Evolutionary conservation across 2,113 vertebrate genomes (phyloP), one percentile per base, ranked within the genome.

Genomic region (Cryptotis parvus): DNA sequence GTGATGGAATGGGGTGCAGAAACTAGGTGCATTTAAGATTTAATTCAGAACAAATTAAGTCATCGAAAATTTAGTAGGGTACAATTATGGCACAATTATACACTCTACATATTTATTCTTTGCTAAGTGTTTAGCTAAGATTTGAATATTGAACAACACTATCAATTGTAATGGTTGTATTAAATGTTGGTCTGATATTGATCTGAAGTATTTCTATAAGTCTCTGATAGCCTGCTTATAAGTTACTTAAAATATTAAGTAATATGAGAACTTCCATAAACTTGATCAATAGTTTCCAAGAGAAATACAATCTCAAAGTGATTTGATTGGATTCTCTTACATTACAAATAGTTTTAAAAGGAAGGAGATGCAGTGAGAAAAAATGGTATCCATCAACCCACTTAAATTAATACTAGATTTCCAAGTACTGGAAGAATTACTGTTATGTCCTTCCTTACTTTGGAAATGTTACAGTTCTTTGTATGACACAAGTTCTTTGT

Each of bases 381-480:
- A 78, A 43, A 83, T 81, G 63, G 9, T 37, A 87, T 79, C 86
- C 81, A 43, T 45, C 90, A 88, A 96, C 92, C 92, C 87, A 93
- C 94, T 93, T 94, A 96, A 83, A 95, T 93, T 85, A 92, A 86
- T 61, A 72, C 81, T 92, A 24, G 94, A 94, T 92, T 95, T 95
- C 89, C 35, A 82, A 92, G 49, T 70, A 63, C n/a, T 24, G 93
- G 94, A 95, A 89, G 88, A 90, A 84, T 91, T 96, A 89, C 87
- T 97, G 92, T 95, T 78, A 89, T 90, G 69, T 69, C 93, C 93
- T 96, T 98, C 97, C 97, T 98, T 98, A 97, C 96, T 97, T 96
- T 96, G 96, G 96, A 98, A 97, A 97, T 97, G 97, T 98, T 97
- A 97, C 96, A 97, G 98, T 97, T 97, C 96, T 95, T 98, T 77